phyloP scores from a whole-genome alignment of 2,113 vertebrate genomes.

The Siphamia tubifer region DNA sequence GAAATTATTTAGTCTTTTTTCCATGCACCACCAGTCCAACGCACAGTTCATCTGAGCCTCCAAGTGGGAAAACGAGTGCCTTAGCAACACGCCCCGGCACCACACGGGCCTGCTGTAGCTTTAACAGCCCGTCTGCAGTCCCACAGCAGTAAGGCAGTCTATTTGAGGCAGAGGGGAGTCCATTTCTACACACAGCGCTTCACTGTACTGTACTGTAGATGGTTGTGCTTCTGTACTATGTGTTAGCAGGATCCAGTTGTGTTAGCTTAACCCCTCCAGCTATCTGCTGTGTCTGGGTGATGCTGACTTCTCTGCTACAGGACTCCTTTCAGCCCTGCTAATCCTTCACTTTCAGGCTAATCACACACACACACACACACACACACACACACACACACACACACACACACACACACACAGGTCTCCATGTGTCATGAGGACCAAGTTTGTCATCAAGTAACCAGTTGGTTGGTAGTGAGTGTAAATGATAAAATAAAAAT shows the following conservation, averaged over 20 bases:
- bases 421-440: too few species aligned
- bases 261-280: slow-evolving; percentile 43
- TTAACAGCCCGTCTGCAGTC: background rate
- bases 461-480: too few species aligned
- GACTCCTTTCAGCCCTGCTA: slow-evolving; percentile 49
- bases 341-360: slow-evolving; percentile 56
- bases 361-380: slow-evolving; percentile 40
- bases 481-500: too few species aligned
- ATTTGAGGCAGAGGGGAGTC: background rate
- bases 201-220: slow-evolving; percentile 12
- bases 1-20: too few species aligned
- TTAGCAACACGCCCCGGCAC: background rate
- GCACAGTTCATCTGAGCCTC: background rate
- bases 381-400: background rate
- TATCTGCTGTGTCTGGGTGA: slow-evolving; percentile 40
- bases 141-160: slow-evolving; percentile 1
- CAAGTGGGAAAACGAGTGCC: background rate
- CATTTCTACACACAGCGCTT: slow-evolving; percentile 1
- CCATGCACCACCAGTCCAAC: too few species aligned
- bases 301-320: slow-evolving; percentile 26
- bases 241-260: slow-evolving; percentile 39
- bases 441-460: too few species aligned
- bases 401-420: too few species aligned
- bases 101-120: background rate
- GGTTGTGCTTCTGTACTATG: slow-evolving; percentile 1